phyloP scores from a whole-genome alignment of 2,113 vertebrate genomes.

The Trogon surrucura region DNA sequence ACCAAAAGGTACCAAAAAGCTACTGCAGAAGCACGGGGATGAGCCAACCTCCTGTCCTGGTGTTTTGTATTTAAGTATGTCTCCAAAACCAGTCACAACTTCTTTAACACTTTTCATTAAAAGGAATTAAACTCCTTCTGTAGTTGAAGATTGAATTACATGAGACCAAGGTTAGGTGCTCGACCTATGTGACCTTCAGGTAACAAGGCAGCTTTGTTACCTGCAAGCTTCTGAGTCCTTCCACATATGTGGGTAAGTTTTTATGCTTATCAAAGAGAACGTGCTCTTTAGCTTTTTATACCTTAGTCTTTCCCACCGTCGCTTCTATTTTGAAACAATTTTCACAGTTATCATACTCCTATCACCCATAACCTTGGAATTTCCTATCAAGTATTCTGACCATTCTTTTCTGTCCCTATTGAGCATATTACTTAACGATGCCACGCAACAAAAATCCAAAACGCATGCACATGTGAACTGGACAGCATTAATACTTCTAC shows the following conservation, averaged over 20 bases:
- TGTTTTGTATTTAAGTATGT: background rate
- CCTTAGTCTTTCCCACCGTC: background rate
- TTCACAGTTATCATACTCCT: background rate
- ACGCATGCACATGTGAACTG: background rate
- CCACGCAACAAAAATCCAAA: background rate
- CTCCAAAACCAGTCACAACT: background rate
- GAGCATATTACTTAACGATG: background rate
- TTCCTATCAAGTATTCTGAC: background rate
- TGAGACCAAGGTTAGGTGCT: background rate
- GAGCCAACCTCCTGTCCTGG: background rate
- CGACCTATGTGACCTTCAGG: background rate
- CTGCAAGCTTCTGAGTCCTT: background rate
- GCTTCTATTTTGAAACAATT: background rate
- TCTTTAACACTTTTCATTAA: background rate
- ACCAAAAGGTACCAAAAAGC: background rate
- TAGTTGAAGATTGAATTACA: background rate
- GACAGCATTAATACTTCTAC: background rate
- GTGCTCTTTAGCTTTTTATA: background rate
- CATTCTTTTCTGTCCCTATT: background rate
- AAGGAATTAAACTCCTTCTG: background rate
- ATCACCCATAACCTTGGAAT: background rate
- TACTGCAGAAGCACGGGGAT: background rate
- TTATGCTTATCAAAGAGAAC: background rate
- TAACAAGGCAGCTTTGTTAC: background rate
- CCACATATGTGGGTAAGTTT: background rate